Evolutionary conservation across 2,888 invertebrate genomes (phyloP).

Genomic region (Amphipoea oculea): DNA sequence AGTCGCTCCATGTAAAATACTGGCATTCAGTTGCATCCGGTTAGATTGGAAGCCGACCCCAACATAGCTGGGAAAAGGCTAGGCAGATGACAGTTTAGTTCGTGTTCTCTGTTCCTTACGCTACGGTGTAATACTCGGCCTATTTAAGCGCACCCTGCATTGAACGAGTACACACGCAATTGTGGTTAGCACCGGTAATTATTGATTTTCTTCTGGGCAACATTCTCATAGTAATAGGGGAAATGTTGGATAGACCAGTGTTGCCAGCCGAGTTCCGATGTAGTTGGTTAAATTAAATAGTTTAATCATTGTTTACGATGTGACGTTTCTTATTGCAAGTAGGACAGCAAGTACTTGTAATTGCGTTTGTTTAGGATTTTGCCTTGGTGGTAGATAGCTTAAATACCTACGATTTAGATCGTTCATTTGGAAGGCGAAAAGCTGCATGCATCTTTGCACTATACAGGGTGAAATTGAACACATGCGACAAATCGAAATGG

Average conservation of each 20-base stretch:
- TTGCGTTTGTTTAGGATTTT: conserved; percentile 10
- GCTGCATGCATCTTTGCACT: no score
- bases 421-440: not conserved
- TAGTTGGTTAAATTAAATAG: conserved; percentile 44
- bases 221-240: conserved; percentile 63
- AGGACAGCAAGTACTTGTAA: not conserved
- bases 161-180: conserved; percentile 70
- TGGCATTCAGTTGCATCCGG: no score
- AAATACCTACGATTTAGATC: not conserved
- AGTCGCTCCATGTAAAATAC: no score
- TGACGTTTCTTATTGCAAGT: conserved; percentile 24
- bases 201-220: conserved; percentile 78
- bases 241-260: conserved; percentile 59
- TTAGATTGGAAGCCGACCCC: no score
- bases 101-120: conserved; percentile 22
- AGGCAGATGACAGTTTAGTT: no score
- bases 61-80: no score
- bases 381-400: not conserved
- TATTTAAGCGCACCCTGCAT: conserved; percentile 69
- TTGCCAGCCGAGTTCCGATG: conserved; percentile 49
- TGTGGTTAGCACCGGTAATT: conserved; percentile 75
- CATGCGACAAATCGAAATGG: no score
- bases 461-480: no score
- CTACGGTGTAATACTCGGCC: conserved; percentile 64
- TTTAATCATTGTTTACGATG: conserved; percentile 55